Evolutionary conservation across 1,140 invertebrate species (phyloP).

Genomic region (Pectinophora gossypiella): DNA sequence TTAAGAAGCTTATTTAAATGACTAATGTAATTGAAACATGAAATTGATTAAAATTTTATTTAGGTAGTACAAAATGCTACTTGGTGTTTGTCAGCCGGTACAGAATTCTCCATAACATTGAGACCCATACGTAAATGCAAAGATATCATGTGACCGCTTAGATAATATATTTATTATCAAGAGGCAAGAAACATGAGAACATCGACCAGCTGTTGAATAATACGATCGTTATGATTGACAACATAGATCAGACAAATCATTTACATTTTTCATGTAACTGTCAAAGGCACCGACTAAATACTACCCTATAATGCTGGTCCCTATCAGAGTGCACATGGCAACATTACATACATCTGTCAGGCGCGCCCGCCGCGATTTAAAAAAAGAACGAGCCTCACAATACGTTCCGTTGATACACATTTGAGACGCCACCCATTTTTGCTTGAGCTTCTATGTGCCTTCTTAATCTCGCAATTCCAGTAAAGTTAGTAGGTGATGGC

Average conservation of each 20-base stretch:
- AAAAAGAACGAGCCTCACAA: slow-evolving; percentile 49
- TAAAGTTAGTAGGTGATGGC: not conserved
- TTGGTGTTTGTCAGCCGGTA: too few species aligned
- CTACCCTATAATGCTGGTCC: slow-evolving; percentile 17
- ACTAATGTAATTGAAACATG: too few species aligned
- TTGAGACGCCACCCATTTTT: slow-evolving; percentile 20
- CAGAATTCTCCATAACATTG: too few species aligned
- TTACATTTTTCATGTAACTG: slow-evolving; percentile 4
- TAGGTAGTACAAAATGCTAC: too few species aligned
- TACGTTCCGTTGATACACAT: slow-evolving; percentile 59
- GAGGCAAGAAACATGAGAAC: not conserved
- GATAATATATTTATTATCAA: too few species aligned
- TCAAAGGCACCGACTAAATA: slow-evolving; percentile 5
- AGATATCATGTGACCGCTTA: too few species aligned
- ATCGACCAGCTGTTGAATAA: not conserved
- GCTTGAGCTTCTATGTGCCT: not conserved
- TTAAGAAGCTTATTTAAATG: too few species aligned
- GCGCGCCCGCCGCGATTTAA: slow-evolving; percentile 46
- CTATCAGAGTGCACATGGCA: slow-evolving; percentile 52
- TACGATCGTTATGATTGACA: slow-evolving; percentile 1
- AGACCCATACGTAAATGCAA: too few species aligned
- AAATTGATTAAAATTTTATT: too few species aligned
- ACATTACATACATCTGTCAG: slow-evolving; percentile 67
- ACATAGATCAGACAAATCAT: not conserved
- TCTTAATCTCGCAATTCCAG: not conserved